phyloP scores from a whole-genome alignment of 2,888 invertebrate species.

The Autographa pulchrina region DNA sequence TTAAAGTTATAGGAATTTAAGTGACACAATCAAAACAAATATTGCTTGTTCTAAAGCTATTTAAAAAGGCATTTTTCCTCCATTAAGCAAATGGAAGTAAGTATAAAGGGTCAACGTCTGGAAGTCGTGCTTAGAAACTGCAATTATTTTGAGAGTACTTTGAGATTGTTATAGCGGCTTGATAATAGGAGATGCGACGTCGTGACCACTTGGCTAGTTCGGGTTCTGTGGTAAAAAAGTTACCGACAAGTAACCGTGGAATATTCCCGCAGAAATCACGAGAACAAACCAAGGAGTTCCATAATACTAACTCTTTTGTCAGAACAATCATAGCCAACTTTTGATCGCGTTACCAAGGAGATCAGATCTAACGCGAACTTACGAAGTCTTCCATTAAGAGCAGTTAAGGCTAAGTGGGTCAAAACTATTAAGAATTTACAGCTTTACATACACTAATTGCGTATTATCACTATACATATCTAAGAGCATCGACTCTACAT shows the following conservation, averaged over 20 bases:
- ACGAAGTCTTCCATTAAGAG: slow-evolving; percentile 26
- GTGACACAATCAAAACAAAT: background rate
- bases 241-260: slow-evolving; percentile 18
- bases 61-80: slow-evolving; percentile 28
- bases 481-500: slow-evolving; percentile 26
- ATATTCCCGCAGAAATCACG: slow-evolving; percentile 28
- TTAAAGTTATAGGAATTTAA: background rate
- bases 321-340: slow-evolving; percentile 8
- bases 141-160: slow-evolving; percentile 84
- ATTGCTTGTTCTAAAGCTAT: background rate
- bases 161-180: slow-evolving; percentile 83
- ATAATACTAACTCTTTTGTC: slow-evolving; percentile 10
- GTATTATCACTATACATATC: slow-evolving; percentile 29
- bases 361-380: background rate
- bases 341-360: slow-evolving; percentile 17
- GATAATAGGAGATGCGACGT: slow-evolving; percentile 82
- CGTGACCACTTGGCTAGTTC: slow-evolving; percentile 73
- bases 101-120: slow-evolving; percentile 81
- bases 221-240: slow-evolving; percentile 52
- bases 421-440: slow-evolving; percentile 41
- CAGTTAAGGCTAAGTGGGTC: slow-evolving; percentile 33
- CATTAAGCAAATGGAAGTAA: slow-evolving; percentile 52
- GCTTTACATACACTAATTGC: slow-evolving; percentile 32
- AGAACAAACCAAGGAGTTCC: slow-evolving; percentile 10
- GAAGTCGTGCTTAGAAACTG: slow-evolving; percentile 85